phyloP scores from a whole-genome alignment of 2,888 invertebrate species.

The Polymixis flavicincta region DNA sequence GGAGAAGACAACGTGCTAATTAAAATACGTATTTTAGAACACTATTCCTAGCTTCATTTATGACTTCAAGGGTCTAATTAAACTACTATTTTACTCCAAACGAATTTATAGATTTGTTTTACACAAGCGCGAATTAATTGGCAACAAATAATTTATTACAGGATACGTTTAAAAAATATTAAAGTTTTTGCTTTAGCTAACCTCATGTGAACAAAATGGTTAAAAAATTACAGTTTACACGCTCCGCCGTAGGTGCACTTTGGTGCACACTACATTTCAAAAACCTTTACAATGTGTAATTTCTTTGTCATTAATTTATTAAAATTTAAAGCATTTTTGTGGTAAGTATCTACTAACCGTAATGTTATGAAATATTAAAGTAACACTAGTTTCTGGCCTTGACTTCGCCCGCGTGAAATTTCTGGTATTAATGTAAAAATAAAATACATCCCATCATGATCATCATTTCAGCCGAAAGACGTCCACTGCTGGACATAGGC shows the following conservation, averaged over 20 bases:
- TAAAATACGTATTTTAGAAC: constrained; percentile 27
- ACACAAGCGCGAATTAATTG: constrained; percentile 9
- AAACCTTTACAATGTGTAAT: background rate
- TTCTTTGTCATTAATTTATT: background rate
- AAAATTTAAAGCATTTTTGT: background rate
- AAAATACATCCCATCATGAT: no score
- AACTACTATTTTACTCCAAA: constrained; percentile 36
- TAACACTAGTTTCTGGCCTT: background rate
- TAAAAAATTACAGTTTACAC: no score
- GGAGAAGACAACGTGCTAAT: constrained; percentile 39
- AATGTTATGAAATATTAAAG: no score
- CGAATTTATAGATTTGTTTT: constrained; percentile 9
- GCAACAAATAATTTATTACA: constrained; percentile 1
- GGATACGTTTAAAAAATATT: background rate
- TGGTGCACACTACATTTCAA: background rate
- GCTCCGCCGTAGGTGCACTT: background rate
- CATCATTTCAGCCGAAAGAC: no score
- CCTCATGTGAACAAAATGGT: background rate
- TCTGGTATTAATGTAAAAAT: no score
- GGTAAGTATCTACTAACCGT: background rate
- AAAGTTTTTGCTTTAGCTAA: background rate
- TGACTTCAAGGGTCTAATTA: constrained; percentile 40
- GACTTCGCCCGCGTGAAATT: no score
- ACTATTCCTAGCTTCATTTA: constrained; percentile 22
- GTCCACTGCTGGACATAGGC: no score